Evolutionary conservation across 2,113 vertebrate species (phyloP).

Genomic region (Pedionomus torquatus): DNA sequence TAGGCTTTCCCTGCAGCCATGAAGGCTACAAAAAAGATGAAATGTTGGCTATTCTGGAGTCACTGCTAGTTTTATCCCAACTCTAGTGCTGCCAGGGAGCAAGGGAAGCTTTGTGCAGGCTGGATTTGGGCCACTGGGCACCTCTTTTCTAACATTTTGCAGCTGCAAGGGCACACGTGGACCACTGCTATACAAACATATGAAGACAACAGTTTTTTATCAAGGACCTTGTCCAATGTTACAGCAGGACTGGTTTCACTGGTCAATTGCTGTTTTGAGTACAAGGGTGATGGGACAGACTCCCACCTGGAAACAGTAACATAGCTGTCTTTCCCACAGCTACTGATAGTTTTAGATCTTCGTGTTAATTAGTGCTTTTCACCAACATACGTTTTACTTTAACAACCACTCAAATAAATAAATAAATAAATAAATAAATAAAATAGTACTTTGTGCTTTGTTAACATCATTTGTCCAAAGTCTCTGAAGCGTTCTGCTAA

Average conservation of each 20-base stretch:
- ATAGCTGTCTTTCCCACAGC: background rate
- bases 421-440: background rate
- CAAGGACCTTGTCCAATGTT: background rate
- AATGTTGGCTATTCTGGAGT: background rate
- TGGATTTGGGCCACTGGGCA: background rate
- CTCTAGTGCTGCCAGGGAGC: background rate
- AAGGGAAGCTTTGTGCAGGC: background rate
- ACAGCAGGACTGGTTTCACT: background rate
- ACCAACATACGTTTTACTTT: background rate
- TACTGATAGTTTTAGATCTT: background rate
- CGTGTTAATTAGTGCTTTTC: background rate
- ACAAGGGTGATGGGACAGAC: background rate
- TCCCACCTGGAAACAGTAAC: background rate
- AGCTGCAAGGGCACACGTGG: background rate
- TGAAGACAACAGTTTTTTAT: background rate
- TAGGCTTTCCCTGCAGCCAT: background rate
- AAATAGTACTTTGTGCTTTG: slow-evolving; percentile 30
- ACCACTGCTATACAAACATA: fast-evolving
- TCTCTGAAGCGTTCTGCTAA: background rate
- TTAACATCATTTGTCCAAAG: background rate
- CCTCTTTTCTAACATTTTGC: background rate
- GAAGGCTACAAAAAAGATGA: background rate
- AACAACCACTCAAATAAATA: background rate
- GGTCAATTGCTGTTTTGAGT: background rate
- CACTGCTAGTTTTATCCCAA: background rate